These are phyloP conservation scores for Drosophila subobscura DNA, from an alignment of 1,140 invertebrate genomes.

Conservation along the genomic window DNA sequence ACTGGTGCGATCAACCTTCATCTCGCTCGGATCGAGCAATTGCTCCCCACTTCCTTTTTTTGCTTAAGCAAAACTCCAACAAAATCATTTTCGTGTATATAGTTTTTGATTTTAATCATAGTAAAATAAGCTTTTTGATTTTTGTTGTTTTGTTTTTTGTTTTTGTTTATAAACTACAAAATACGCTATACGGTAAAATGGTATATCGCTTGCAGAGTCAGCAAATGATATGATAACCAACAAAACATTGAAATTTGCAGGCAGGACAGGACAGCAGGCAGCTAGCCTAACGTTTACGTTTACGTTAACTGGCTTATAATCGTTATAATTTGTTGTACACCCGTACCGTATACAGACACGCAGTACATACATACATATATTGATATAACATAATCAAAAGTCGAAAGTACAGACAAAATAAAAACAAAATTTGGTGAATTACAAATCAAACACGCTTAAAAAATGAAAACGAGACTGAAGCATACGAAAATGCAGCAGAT, in stretches of 20 bases:
- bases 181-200: constrained; percentile 77
- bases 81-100: neutral
- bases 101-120: constrained; percentile 23
- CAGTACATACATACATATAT: constrained; percentile 24
- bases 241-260: constrained; percentile 35
- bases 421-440: constrained; percentile 12
- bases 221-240: constrained; percentile 43
- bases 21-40: too few species aligned
- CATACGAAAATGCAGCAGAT: constrained; percentile 26
- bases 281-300: constrained; percentile 10
- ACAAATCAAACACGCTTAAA: constrained; percentile 16
- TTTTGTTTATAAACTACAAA: constrained; percentile 64
- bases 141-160: constrained; percentile 22
- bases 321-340: constrained; percentile 15
- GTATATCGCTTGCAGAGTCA: constrained; percentile 65
- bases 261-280: constrained; percentile 21
- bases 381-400: constrained; percentile 44
- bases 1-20: too few species aligned
- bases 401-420: constrained; percentile 18
- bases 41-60: neutral
- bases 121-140: constrained; percentile 43
- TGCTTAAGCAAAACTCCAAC: neutral
- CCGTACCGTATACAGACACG: constrained; percentile 15
- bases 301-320: constrained; percentile 41
- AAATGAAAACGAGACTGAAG: constrained; percentile 18